Base-by-base conservation (phyloP, 2,888 invertebrate genomes). In the Sinhomidia bicolor region DNA sequence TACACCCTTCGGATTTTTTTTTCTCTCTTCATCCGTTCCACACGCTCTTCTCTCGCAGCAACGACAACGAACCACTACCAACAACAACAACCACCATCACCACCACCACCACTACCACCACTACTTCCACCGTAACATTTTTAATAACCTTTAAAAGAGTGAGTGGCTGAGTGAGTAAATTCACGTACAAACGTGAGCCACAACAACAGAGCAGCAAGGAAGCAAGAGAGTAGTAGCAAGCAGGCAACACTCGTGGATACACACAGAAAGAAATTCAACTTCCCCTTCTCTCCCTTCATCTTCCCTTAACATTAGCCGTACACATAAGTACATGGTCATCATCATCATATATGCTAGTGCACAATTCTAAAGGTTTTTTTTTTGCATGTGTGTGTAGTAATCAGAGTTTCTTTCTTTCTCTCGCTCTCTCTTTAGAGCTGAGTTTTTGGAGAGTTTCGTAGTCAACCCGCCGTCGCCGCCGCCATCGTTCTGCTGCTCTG, bases 1-100 rank as follows among this genome's bases (percentile, higher is more conserved):
- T 85, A 85, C 85, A 85, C 85, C 85, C 85, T 85, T 65, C 85
- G 32, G 32, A 79, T 78, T 68, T 71, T 82, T 44, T 23, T 60
- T 60, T 44, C 41, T 44, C 51, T 51, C 47, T 44, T 74, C 60
- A 60, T 74, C 74, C 84, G 60, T 29, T 60, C 76, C 36, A 62
- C 85, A 62, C 71, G 32, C 71, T 76, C 74, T 82, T 47, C 29
- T 54, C 12, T 32, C n/a, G n/a, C n/a, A n/a, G n/a, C n/a, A n/a
- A n/a, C 76, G 44, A 76, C 74, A 41, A 84, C 57, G 36, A 60
- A 71, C 36, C 44, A 68, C 41, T 23, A 60, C n/a, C 41, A 41
- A n/a, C n/a, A n/a, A n/a, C n/a, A 41, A 41, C 20, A 32, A 71
- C 41, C 71, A 41, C 23, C n/a, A n/a, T n/a, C 36, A 80, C 29